Conservation (phyloP, 2,888 invertebrate genomes). For the Priocnemis perturbator region DNA sequence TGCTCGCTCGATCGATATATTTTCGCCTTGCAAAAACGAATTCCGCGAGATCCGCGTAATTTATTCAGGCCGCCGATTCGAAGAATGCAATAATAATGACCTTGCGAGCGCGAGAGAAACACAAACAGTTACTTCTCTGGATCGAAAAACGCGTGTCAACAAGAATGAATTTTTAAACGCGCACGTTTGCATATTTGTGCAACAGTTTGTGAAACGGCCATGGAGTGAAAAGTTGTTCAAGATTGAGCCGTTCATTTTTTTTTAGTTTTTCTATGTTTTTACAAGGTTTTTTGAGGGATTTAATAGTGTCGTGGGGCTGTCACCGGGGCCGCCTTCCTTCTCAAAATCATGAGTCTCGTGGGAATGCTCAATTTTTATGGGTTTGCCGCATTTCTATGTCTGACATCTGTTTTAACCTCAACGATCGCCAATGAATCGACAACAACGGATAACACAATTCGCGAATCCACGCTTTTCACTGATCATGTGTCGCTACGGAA, state of each 20-base stretch:
- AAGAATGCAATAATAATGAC: no score
- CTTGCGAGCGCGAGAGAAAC: no score
- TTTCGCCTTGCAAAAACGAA: no score
- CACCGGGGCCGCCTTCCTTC: constrained; percentile 6
- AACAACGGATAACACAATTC: constrained; percentile 35
- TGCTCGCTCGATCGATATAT: no score
- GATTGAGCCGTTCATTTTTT: constrained; percentile 41
- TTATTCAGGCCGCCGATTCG: no score
- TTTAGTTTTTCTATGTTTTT: constrained; percentile 50
- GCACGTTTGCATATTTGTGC: not conserved
- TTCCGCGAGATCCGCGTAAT: no score
- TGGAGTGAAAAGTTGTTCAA: constrained; percentile 41
- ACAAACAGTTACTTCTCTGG: no score
- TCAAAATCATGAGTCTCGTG: constrained; percentile 33
- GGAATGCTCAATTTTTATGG: constrained; percentile 22
- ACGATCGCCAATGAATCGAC: constrained; percentile 41
- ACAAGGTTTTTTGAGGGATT: constrained; percentile 30
- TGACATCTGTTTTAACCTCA: constrained; percentile 57
- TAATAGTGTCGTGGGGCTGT: not conserved
- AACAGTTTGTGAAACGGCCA: constrained; percentile 21
- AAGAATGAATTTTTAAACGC: no score
- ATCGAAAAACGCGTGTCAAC: no score
- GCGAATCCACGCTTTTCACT: constrained; percentile 8
- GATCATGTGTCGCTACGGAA: not conserved
- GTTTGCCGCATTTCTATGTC: constrained; percentile 43